phyloP scores from a whole-genome alignment of 2,113 vertebrate species.

The Bubalus kerabau region DNA sequence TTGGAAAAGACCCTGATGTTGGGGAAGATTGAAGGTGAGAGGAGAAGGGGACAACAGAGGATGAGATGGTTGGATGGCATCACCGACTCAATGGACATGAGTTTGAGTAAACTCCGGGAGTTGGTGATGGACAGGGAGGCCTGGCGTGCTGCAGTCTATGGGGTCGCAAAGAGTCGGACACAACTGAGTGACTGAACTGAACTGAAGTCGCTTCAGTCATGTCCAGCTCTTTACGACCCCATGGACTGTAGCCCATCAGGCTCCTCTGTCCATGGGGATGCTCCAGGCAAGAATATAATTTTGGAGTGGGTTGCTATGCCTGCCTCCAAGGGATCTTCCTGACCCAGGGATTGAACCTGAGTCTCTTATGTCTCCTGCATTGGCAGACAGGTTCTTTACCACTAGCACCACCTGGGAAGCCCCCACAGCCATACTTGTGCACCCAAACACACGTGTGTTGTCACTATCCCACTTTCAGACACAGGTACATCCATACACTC shows the following conservation, averaged over 20 bases:
- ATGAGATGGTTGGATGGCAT: not conserved
- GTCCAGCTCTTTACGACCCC: not conserved
- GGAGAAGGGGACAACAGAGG: not conserved
- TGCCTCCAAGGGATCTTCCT: not conserved
- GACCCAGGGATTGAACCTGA: not conserved
- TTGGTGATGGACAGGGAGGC: not conserved
- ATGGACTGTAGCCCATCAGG: not conserved
- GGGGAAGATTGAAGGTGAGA: not conserved
- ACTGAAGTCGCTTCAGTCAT: not conserved
- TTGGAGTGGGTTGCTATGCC: not conserved
- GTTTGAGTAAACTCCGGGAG: not conserved
- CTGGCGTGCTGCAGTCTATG: accelerated
- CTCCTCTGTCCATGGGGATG: not conserved
- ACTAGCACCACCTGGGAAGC: not conserved
- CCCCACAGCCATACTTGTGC: not conserved
- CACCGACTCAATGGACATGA: not conserved
- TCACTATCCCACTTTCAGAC: not conserved
- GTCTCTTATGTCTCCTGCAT: not conserved
- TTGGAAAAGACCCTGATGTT: not conserved
- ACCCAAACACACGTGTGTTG: not conserved
- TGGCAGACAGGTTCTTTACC: not conserved
- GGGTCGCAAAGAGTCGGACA: not conserved
- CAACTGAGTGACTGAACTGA: not conserved
- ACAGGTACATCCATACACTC: not conserved
- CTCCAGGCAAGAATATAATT: not conserved